Evolutionary conservation across 2,113 vertebrate genomes (phyloP).

Genomic region (Chaenogobius annularis): DNA sequence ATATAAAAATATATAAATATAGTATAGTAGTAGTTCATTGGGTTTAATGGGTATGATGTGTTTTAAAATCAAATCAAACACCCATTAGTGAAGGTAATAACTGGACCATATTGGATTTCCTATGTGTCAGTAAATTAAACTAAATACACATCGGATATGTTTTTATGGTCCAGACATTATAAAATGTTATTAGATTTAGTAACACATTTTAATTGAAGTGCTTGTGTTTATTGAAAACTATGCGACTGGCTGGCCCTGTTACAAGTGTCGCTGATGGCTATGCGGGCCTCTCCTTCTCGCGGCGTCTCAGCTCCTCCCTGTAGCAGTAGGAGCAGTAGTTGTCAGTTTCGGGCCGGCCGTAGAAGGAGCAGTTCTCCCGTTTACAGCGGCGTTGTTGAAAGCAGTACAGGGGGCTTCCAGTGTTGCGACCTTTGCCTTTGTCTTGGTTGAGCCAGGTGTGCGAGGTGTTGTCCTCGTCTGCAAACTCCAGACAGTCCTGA

Average conservation of each 20-base stretch:
- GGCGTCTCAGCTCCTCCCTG: constrained; percentile 92
- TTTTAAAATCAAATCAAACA: too few relatives aligned
- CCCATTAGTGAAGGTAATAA: too few relatives aligned
- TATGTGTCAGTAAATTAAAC: too few relatives aligned
- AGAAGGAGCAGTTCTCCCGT: constrained; percentile 97
- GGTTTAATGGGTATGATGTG: too few relatives aligned
- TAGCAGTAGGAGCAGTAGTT: constrained; percentile 98
- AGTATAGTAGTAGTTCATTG: too few relatives aligned
- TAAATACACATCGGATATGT: too few relatives aligned
- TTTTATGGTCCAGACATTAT: neutral
- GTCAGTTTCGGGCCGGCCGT: constrained; percentile 94
- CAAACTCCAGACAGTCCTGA: constrained; percentile 90
- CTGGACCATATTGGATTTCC: too few relatives aligned
- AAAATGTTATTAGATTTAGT: neutral
- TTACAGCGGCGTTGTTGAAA: constrained; percentile 93
- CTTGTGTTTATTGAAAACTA: neutral
- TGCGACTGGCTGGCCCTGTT: neutral
- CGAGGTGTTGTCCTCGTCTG: constrained; percentile 85
- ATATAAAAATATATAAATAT: too few relatives aligned
- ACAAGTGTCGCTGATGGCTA: constrained; percentile 58
- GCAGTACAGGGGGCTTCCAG: constrained; percentile 84
- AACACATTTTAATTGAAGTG: neutral
- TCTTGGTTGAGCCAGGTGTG: constrained; percentile 86
- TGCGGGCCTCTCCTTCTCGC: constrained; percentile 79
- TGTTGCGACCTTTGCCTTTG: constrained; percentile 83